Base-by-base conservation (phyloP, 1,140 invertebrate species). In the Lepidotrigona ventralis region DNA sequence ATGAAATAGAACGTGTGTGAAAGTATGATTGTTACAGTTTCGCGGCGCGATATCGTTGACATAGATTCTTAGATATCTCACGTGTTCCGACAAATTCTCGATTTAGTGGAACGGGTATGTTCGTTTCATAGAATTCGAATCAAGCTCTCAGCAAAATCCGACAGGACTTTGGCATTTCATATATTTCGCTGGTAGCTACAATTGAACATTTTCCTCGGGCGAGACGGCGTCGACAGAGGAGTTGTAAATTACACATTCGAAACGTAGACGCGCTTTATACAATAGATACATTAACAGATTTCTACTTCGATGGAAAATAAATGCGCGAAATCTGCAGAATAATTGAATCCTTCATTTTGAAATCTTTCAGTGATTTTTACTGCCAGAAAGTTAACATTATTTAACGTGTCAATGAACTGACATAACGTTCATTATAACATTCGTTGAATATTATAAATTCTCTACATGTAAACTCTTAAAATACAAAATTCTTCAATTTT, bases 81-180 rank as follows among this genome's bases (percentile, higher is more conserved):
- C n/a, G 46, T 71, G 29, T n/a, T 15, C 46, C 39, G 70, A 71
- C 70, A 46, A 71, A 71, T 71, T 71, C 46, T 71, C n/a, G 70
- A 71, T 39, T 51, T 23, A 6, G 15, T 8, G 46, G 39, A 26
- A 53, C 33, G 19, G 58, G 19, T 60, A 23, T 14, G 26, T 51
- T 71, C 46, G n/a, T 23, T 71, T 71, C 46, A 17, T 51, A 71
- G 46, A 71, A 71, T 71, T 70, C 69, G n/a, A 70, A 70, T 70
- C 23, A 14, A n/a, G 39, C 21, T n/a, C 33, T n/a, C 6, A 14
- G 6, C 14, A 46, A 70, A 70, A 70, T 70, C n/a, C 69, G n/a
- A 70, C 69, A n/a, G 15, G 69, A 70, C 39, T 70, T 46, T 70
- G 23, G 23, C n/a, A 39, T 70, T 70, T 70, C 69, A n/a, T 70